These are phyloP conservation scores for Chondrosia reniformis DNA, from an alignment of 37 sponge, comb jelly and placozoan genomes.

Conservation along the genomic window DNA sequence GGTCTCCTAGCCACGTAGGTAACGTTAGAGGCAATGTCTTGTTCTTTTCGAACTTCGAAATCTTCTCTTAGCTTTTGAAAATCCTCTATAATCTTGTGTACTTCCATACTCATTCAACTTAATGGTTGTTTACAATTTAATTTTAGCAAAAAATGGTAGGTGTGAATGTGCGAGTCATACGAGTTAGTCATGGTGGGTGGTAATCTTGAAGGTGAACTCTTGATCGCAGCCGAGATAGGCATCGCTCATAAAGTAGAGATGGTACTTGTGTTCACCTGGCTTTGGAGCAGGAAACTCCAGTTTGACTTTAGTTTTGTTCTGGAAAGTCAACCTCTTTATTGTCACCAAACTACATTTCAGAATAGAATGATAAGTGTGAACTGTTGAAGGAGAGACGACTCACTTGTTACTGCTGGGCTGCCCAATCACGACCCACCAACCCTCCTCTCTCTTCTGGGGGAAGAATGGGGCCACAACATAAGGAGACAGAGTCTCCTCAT, in stretches of 20 bases:
- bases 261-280: conserved; percentile 80
- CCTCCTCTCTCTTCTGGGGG: conserved; percentile 96
- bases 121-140: neutral
- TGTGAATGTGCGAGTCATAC: neutral
- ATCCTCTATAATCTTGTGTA: too few relatives aligned
- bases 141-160: neutral
- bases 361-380: neutral
- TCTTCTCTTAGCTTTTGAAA: too few relatives aligned
- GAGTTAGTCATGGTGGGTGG: conserved; percentile 25
- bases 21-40: too few relatives aligned
- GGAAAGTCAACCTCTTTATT: conserved; percentile 92
- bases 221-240: conserved; percentile 99
- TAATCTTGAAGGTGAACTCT: conserved; percentile 84
- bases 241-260: conserved; percentile 98
- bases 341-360: conserved; percentile 68
- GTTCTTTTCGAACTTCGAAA: too few relatives aligned
- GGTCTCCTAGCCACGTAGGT: too few relatives aligned
- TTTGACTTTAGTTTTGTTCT: conserved; percentile 85
- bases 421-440: conserved; percentile 99
- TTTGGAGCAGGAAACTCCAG: conserved; percentile 91
- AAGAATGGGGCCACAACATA: conserved; percentile 98
- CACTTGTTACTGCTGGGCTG: conserved; percentile 89
- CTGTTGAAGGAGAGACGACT: neutral
- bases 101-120: too few relatives aligned
- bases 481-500: conserved; percentile 81